phyloP scores from a whole-genome alignment of 2,888 invertebrate genomes.

The Cephalotes varians region DNA sequence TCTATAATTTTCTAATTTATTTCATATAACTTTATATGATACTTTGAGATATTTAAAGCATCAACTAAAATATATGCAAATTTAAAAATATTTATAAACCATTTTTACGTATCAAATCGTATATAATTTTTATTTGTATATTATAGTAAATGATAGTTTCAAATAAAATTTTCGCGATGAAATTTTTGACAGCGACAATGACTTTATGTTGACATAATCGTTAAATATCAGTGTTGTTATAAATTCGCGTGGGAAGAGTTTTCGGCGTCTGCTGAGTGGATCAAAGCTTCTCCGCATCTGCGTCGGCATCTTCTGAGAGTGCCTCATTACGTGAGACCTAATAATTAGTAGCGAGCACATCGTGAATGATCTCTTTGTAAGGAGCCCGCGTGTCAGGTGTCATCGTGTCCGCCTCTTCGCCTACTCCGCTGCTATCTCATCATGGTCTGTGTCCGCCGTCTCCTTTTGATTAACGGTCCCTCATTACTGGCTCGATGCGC shows the following conservation, averaged over 20 bases:
- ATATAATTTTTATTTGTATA: neutral
- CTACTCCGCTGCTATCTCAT: constrained; percentile 44
- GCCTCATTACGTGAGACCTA: constrained; percentile 41
- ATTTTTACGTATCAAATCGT: neutral
- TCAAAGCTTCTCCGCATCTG: constrained; percentile 25
- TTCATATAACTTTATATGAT: neutral
- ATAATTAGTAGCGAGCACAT: constrained; percentile 54
- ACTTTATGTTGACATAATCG: constrained; percentile 19
- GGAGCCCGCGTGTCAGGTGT: constrained; percentile 62
- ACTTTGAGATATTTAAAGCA: neutral
- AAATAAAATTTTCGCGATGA: neutral
- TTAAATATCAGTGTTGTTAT: neutral
- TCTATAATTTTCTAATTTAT: neutral
- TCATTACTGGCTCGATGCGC: constrained; percentile 73
- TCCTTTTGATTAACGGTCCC: constrained; percentile 69
- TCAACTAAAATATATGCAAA: neutral
- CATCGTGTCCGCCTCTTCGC: constrained; percentile 50
- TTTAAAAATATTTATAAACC: neutral
- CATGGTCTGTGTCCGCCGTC: constrained; percentile 49
- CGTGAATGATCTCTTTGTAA: constrained; percentile 55
- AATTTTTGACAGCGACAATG: neutral
- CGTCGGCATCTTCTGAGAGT: constrained; percentile 36
- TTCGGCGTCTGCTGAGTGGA: neutral
- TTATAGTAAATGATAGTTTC: neutral
- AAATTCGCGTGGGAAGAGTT: constrained; percentile 26